phyloP scores from a whole-genome alignment of 2,113 vertebrate genomes.

The Chloropsis cyanopogon region DNA sequence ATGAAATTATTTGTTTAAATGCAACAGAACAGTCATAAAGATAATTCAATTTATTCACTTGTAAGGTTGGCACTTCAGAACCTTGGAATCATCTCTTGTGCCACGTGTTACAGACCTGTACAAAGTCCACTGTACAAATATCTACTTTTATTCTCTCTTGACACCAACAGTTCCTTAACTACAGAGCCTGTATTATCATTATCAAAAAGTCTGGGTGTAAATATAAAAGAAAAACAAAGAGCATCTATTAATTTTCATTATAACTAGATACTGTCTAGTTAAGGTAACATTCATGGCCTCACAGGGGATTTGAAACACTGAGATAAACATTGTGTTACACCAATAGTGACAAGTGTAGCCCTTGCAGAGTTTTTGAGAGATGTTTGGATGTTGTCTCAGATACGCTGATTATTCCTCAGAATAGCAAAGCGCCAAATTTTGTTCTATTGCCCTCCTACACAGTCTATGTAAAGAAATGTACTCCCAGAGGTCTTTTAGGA shows the following conservation, averaged over 20 bases:
- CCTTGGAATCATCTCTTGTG: background rate
- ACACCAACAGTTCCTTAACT: background rate
- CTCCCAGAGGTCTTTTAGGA: background rate
- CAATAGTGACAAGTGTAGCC: background rate
- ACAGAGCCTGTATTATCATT: background rate
- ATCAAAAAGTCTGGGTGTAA: background rate
- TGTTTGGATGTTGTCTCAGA: background rate
- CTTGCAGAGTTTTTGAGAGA: background rate
- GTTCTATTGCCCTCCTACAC: constrained; percentile 5
- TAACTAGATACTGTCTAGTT: background rate
- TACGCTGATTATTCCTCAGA: background rate
- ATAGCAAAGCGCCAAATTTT: background rate
- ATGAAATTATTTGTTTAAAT: background rate
- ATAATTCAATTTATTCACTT: background rate
- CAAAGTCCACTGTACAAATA: background rate
- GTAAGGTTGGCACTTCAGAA: background rate
- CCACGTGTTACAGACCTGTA: background rate
- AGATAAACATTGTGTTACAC: background rate
- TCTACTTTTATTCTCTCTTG: background rate
- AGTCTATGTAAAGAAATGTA: background rate
- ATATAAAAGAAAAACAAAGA: background rate
- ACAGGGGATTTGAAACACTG: background rate
- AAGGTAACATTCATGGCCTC: background rate
- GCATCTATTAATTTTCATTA: background rate
- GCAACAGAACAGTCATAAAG: background rate